Conservation (phyloP, 2,888 invertebrate genomes). For the Eupsilia transversa region DNA sequence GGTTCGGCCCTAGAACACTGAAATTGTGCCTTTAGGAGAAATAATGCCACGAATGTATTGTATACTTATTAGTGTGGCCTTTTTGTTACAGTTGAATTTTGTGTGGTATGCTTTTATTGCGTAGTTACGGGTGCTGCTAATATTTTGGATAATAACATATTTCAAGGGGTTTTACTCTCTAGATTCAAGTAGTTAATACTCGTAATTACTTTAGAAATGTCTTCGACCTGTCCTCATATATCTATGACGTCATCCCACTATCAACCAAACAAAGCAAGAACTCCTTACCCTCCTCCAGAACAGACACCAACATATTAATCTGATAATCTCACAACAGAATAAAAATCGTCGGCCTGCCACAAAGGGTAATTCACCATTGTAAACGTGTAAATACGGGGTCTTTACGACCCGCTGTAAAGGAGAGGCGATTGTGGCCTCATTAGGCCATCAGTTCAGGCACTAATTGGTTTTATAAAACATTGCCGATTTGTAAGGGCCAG, state of each 20-base stretch:
- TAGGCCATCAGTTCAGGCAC: slow-evolving; percentile 60
- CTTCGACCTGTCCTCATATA: background rate
- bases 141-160: background rate
- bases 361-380: slow-evolving; percentile 77
- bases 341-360: slow-evolving; percentile 73
- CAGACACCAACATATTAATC: slow-evolving; percentile 41
- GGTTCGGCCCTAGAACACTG: too few relatives aligned
- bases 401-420: slow-evolving; percentile 63
- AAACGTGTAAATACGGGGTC: slow-evolving; percentile 76
- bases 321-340: slow-evolving; percentile 52
- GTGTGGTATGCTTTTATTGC: background rate
- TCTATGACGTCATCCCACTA: slow-evolving; percentile 27
- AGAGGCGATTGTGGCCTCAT: slow-evolving; percentile 57
- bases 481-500: slow-evolving; percentile 35
- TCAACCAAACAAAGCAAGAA: slow-evolving; percentile 32
- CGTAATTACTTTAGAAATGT: too few relatives aligned
- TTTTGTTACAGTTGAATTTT: background rate
- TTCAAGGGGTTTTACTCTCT: background rate
- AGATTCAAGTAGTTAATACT: background rate
- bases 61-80: too few relatives aligned
- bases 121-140: background rate
- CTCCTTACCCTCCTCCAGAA: slow-evolving; percentile 5
- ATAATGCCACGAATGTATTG: background rate
- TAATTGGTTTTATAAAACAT: slow-evolving; percentile 65
- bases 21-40: background rate